Evolutionary conservation across 2,888 invertebrate species (phyloP).

Genomic region (Tetropium fuscum): DNA sequence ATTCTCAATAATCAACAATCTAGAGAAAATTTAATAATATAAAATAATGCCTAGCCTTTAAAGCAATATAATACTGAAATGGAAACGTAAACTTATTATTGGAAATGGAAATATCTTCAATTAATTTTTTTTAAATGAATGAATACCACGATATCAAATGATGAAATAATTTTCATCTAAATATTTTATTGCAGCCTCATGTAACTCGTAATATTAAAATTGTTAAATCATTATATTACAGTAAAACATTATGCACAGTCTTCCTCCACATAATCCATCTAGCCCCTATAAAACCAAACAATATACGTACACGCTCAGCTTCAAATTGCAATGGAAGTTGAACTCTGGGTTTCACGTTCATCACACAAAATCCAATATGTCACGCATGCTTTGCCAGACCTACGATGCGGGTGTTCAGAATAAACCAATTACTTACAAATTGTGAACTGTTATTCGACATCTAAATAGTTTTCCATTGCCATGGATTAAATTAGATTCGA

Average conservation of each 20-base stretch:
- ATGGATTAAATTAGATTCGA: slow-evolving; percentile 46
- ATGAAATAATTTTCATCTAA: no score
- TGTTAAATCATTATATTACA: no score
- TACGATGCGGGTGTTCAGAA: slow-evolving; percentile 49
- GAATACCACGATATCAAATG: neutral
- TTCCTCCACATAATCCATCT: no score
- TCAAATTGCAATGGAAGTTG: slow-evolving; percentile 7
- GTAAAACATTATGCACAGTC: no score
- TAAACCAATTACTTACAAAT: slow-evolving; percentile 57
- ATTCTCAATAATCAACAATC: no score
- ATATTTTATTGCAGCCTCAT: no score
- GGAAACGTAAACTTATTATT: no score
- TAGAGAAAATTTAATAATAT: no score
- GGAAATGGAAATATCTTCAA: no score
- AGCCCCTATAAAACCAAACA: slow-evolving; percentile 3
- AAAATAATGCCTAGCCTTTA: no score
- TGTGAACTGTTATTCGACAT: slow-evolving; percentile 53
- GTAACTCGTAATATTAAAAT: no score
- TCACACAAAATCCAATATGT: slow-evolving; percentile 51
- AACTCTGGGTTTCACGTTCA: slow-evolving; percentile 27
- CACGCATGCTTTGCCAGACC: slow-evolving; percentile 49
- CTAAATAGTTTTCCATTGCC: slow-evolving; percentile 51
- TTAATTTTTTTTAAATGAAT: neutral
- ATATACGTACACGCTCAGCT: neutral
- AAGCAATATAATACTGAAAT: no score